Evolutionary conservation across 2,113 vertebrate species (phyloP), one percentile per base, ranked within the genome.

Genomic region (Passer montanus): DNA sequence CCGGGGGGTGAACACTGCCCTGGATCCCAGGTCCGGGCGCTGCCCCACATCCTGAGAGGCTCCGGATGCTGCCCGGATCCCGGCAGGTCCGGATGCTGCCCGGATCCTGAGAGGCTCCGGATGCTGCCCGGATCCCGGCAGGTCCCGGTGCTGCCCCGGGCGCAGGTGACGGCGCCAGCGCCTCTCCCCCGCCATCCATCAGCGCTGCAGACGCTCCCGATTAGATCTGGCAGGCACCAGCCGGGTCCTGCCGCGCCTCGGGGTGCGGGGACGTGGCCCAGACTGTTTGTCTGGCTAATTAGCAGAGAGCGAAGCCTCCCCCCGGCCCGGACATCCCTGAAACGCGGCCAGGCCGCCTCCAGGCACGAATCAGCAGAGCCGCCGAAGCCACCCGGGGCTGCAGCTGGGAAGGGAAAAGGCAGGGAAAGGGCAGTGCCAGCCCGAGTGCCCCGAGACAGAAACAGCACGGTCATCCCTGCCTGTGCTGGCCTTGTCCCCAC

Each of bases 21-120:
- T 18, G 66, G n/a, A 50, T 50, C 7, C 43, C 22, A 7, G 41
- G 13, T 30, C 11, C 22, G 43, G n/a, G 18, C 18, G n/a, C 68
- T 6, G 2, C n/a, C 35, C 43, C 10, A n/a, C 24, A 47, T 16
- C 41, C 53, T 6, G 0, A 5, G 0, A 30, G 37, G 13, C 18
- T 22, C 2, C 5, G 75, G 46, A 15, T 27, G 9, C 30, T 66
- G 63, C 52, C 52, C 3, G 18, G 53, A 31, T 31, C 53, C 30
- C 8, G 26, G 3, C n/a, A 27, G 64, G 7, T n/a, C 0, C 12
- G 16, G 35, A 15, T n/a, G 26, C 35, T 5, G 1, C 37, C 39
- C 7, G 20, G 47, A 31, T 37, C 68, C 49, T 3, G 21, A 1
- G 4, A 41, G 8, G 15, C 2, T 33, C 6, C 6, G 39, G 41